These are phyloP conservation scores for Spilarctia lutea DNA, from an alignment of 2,888 invertebrate genomes.

Conservation along the genomic window DNA sequence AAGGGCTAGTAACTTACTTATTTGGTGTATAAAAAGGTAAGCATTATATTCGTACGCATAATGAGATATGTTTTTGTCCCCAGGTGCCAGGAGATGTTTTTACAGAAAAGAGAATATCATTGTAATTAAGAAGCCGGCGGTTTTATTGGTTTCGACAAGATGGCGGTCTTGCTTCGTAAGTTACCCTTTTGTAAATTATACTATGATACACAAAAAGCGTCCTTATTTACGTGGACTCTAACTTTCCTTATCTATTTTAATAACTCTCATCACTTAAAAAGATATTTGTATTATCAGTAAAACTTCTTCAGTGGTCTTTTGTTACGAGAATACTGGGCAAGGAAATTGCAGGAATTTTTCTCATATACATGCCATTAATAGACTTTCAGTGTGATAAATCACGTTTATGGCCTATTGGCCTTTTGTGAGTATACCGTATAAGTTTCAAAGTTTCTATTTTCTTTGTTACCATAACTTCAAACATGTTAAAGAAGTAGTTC, in stretches of 20 bases:
- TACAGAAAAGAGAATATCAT: constrained; percentile 29
- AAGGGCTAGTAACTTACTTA: no score
- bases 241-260: neutral
- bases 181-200: constrained; percentile 34
- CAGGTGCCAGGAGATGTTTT: constrained; percentile 43
- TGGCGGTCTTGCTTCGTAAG: constrained; percentile 50
- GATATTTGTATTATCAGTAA: neutral
- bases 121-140: constrained; percentile 36
- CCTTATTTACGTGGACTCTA: neutral
- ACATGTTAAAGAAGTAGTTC: neutral
- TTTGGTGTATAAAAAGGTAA: no score
- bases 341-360: neutral
- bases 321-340: neutral
- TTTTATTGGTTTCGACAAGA: constrained; percentile 41
- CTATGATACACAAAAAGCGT: constrained; percentile 23
- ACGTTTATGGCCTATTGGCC: neutral
- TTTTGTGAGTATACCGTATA: neutral
- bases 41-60: neutral
- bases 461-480: neutral
- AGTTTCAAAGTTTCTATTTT: neutral
- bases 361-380: neutral
- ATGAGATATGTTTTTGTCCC: constrained; percentile 12
- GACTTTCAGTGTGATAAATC: neutral
- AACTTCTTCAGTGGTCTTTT: neutral
- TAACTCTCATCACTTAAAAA: neutral